A percentile compares a stretch with the other conserved stretches of the same genome.
phyloP scores from a whole-genome alignment of 2,113 vertebrate genomes.

The Urocolius indicus region DNA sequence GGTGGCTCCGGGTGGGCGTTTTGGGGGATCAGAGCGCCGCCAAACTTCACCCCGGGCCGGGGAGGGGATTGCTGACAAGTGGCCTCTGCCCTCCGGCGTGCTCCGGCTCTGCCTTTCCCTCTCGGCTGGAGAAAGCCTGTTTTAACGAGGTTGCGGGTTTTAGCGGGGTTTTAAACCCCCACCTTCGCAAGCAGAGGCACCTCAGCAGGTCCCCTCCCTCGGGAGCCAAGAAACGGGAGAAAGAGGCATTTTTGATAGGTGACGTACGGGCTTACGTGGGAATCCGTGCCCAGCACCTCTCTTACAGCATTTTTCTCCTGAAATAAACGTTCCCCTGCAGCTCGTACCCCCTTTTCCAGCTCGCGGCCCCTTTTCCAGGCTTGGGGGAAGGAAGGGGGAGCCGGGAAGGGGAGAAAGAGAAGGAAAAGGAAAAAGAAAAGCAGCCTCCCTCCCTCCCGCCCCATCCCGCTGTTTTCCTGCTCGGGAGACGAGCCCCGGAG shows the following conservation, averaged over 20 bases:
- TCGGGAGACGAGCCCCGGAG: background rate
- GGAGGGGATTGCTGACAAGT: background rate
- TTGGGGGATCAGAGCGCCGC: background rate
- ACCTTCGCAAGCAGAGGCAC: background rate
- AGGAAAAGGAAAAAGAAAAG: background rate
- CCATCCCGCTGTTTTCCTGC: background rate
- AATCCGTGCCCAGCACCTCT: constrained; percentile 54
- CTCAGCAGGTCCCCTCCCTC: background rate
- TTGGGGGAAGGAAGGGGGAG: background rate
- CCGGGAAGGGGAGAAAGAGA: background rate
- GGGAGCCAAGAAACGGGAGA: background rate
- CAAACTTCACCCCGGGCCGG: background rate
- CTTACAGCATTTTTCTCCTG: constrained; percentile 45
- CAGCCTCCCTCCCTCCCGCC: background rate
- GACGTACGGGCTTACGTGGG: constrained; percentile 73
- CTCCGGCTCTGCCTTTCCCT: background rate
- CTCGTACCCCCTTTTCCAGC: constrained; percentile 3
- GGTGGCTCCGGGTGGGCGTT: background rate
- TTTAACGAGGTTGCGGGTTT: background rate
- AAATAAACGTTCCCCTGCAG: constrained; percentile 49
- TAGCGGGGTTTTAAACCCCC: background rate
- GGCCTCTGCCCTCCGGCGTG: background rate
- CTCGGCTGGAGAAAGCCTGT: background rate
- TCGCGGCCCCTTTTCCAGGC: background rate
- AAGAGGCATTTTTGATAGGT: constrained; percentile 65